Evolutionary conservation across 1,140 invertebrate species (phyloP), one percentile per base, ranked within the genome.

Genomic region (Panagrolaimus sp.): DNA sequence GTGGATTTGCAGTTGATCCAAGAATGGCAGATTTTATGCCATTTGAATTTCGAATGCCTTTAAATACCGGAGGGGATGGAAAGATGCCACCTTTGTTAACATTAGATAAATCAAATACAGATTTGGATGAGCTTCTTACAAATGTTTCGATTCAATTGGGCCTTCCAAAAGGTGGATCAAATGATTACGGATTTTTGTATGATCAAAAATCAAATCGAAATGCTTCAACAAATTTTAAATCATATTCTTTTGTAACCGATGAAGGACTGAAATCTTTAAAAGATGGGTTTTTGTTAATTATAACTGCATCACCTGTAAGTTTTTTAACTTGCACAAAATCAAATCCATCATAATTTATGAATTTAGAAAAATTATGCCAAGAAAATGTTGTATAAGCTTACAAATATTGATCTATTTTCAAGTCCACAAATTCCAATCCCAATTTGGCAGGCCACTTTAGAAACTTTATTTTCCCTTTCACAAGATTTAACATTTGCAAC

Each of bases 221-320:
- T 21, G 21, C 17, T 21, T 10, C n/a, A 28, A 10, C 15, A 12
- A 21, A 10, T 38, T 7, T 4, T 4, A 58, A 58, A 28, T 26
- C 15, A 12, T 58, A 58, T 21, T 21, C 28, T 58, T 58, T 58
- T 28, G 52, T 58, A 12, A 58, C 52, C 5, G 21, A 58, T 5
- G 52, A 58, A 21, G 52, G 21, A 10, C 14, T 58, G 15, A 12
- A 21, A 28, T 12, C 15, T 0, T 21, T 58, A 12, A 58, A 58
- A 28, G 17, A 58, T 58, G 52, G 52, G 0, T 58, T 58, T 6
- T 12, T 58, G 1, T 58, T 21, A 28, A 58, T 58, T 58, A 26
- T 58, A 12, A 58, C 21, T 17, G 52, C 52, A 26, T 58, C 52
- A 3, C 52, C 52, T 26, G 52, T 58, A 58, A 58, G 52, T 58